phyloP scores from a whole-genome alignment of 2,888 invertebrate genomes.

The Rhorus exstirpatorius region DNA sequence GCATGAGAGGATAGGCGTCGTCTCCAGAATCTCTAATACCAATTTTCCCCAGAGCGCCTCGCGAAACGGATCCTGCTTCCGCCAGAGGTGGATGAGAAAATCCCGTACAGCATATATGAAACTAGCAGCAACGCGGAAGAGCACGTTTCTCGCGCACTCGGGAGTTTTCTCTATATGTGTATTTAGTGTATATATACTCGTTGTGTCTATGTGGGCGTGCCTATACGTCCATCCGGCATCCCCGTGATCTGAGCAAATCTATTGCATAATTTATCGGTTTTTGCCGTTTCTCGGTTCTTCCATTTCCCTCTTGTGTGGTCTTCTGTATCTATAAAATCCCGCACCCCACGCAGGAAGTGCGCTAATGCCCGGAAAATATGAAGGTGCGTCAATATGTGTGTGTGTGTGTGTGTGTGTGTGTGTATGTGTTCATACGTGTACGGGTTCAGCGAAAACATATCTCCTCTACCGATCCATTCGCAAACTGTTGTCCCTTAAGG shows the following conservation, averaged over 20 bases:
- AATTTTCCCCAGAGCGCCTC: conserved; percentile 42
- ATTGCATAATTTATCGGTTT: conserved; percentile 61
- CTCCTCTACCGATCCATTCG: background rate
- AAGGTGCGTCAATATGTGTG: conserved; percentile 28
- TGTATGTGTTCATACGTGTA: too few relatives aligned
- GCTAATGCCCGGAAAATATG: conserved; percentile 54
- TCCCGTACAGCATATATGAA: background rate
- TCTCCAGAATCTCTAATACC: conserved; percentile 42
- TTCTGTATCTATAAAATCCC: conserved; percentile 13
- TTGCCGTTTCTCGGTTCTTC: conserved; percentile 10
- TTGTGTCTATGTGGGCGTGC: conserved; percentile 11
- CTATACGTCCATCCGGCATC: conserved; percentile 29
- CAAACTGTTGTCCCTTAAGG: background rate
- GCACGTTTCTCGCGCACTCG: conserved; percentile 32
- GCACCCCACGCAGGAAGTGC: conserved; percentile 36
- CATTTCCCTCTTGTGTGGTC: conserved; percentile 11
- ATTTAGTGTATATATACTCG: background rate
- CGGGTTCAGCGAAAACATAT: conserved; percentile 5
- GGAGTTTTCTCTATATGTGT: conserved; percentile 3
- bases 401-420: background rate
- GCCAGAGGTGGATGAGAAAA: conserved; percentile 27
- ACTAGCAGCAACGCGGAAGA: conserved; percentile 9
- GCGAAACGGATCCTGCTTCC: conserved; percentile 18
- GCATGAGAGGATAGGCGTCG: background rate
- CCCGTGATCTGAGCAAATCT: conserved; percentile 32